phyloP scores from a whole-genome alignment of 2,888 invertebrate species.

The Caradrina clavipalpis region DNA sequence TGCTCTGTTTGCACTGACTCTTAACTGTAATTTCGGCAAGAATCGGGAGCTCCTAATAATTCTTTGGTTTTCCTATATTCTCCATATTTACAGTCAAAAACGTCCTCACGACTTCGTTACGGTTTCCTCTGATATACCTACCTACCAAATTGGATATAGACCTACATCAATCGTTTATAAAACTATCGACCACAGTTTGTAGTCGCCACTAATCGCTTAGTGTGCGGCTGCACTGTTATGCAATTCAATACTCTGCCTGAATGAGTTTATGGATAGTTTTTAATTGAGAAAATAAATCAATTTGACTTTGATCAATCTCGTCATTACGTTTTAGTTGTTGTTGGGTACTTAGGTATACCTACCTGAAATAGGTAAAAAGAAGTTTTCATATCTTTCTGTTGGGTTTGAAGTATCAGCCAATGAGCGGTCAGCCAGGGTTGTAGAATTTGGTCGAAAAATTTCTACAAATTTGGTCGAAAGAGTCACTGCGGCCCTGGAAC shows the following conservation, averaged over 20 bases:
- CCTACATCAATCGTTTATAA: neutral
- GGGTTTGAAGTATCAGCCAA: too few relatives aligned
- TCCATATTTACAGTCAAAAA: neutral
- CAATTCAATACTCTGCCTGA: conserved; percentile 50
- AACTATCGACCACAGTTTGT: neutral
- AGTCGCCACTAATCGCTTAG: neutral
- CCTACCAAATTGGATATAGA: neutral
- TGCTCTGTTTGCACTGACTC: neutral
- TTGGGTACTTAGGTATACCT: neutral
- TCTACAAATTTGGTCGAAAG: too few relatives aligned
- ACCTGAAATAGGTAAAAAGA: neutral
- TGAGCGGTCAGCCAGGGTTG: too few relatives aligned
- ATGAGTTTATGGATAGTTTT: conserved; percentile 44
- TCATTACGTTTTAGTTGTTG: neutral
- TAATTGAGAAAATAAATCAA: conserved; percentile 8
- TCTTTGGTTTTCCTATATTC: neutral
- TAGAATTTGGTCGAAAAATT: too few relatives aligned
- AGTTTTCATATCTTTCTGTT: too few relatives aligned
- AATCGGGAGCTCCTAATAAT: neutral
- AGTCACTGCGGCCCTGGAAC: too few relatives aligned
- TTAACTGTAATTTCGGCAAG: neutral
- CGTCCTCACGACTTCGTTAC: neutral
- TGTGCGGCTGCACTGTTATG: conserved; percentile 3
- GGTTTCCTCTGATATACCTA: neutral
- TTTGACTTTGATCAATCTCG: neutral